Evolutionary conservation across 2,113 vertebrate species (phyloP).

Genomic region (Sapayoa aenigma): DNA sequence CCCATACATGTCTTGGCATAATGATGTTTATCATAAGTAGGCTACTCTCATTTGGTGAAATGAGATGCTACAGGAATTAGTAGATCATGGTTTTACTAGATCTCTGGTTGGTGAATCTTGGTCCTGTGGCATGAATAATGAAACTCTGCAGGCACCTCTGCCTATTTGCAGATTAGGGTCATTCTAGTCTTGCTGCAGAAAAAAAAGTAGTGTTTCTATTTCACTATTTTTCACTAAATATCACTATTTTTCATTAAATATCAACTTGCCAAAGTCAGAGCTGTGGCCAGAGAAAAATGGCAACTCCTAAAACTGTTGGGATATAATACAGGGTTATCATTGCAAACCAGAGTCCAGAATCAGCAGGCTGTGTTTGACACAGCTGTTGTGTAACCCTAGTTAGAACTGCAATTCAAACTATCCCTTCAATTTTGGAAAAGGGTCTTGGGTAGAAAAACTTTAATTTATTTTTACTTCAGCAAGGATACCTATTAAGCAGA

Average conservation of each 20-base stretch:
- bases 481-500: background rate
- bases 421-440: background rate
- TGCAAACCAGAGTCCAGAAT: slow-evolving; percentile 6
- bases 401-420: background rate
- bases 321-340: background rate
- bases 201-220: background rate
- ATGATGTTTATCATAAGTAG: background rate
- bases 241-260: slow-evolving; percentile 2
- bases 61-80: background rate
- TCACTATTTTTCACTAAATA: slow-evolving; percentile 6
- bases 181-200: background rate
- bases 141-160: background rate
- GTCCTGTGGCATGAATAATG: background rate
- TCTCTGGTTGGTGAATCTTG: background rate
- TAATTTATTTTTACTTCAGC: background rate
- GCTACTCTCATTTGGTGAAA: background rate
- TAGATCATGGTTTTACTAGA: background rate
- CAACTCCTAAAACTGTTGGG: background rate
- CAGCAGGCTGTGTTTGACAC: background rate
- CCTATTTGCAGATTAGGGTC: no score
- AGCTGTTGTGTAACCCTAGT: background rate
- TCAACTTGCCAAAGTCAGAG: background rate
- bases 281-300: background rate
- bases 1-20: background rate
- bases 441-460: background rate